Percentiles rank a stretch among this genome's conserved stretches.
Evolutionary conservation across 2,797 vertebrate genomes (phyloP).

Genomic region (Buceros bicornis): DNA sequence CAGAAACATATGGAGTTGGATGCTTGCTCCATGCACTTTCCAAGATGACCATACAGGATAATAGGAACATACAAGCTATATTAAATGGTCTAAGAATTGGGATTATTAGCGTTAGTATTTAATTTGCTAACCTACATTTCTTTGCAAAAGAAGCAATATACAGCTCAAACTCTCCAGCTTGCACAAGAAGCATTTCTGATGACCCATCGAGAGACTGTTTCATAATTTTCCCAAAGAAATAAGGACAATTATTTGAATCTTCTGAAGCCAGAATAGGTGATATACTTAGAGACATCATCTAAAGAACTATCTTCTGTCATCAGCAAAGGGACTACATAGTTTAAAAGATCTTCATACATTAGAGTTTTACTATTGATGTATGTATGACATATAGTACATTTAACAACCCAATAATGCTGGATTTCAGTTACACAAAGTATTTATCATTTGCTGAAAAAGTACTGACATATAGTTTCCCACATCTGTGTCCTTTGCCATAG

Average conservation of each 20-base stretch:
- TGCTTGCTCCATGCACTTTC: background rate
- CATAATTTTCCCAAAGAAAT: background rate
- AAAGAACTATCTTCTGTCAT: background rate
- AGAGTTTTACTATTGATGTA: background rate
- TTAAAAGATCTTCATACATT: background rate
- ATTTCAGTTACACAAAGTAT: background rate
- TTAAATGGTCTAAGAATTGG: background rate
- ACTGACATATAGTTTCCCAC: background rate
- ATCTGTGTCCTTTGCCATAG: background rate
- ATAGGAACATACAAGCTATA: background rate
- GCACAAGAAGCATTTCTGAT: background rate
- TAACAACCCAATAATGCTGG: background rate
- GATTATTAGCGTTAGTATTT: background rate
- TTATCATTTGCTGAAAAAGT: background rate
- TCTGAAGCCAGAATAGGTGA: background rate
- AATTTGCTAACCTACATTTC: background rate
- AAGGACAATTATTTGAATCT: background rate
- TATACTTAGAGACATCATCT: background rate
- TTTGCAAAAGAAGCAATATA: background rate
- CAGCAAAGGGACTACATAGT: background rate
- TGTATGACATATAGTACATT: background rate
- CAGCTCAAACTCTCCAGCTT: background rate
- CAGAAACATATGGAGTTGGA: background rate
- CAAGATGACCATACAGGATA: background rate
- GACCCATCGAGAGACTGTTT: background rate